Evolutionary conservation across 1,140 invertebrate species (phyloP).

Genomic region (Drosophila ananassae): DNA sequence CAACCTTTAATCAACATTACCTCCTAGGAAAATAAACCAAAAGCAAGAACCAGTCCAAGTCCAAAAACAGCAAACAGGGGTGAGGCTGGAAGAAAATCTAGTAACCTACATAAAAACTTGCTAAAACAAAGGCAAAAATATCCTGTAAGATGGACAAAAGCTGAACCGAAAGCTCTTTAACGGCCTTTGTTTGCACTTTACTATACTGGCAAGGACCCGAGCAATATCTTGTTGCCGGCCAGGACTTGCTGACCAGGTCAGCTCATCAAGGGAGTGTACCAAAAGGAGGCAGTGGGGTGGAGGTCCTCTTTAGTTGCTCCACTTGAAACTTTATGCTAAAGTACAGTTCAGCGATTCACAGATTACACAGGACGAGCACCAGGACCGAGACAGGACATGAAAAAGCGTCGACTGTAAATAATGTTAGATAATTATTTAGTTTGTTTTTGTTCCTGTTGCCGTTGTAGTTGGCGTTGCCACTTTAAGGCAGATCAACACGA

Average conservation of each 20-base stretch:
- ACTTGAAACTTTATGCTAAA: constrained; percentile 79
- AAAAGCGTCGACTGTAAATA: constrained; percentile 78
- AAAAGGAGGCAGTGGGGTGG: not conserved
- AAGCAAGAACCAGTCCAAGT: not conserved
- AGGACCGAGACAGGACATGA: constrained; percentile 20
- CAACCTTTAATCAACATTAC: constrained; percentile 62
- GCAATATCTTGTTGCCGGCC: constrained; percentile 44
- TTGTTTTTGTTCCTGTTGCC: constrained; percentile 22
- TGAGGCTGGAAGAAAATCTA: not conserved
- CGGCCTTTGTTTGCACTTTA: constrained; percentile 66
- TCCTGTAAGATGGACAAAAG: constrained; percentile 62
- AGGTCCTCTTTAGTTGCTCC: constrained; percentile 25
- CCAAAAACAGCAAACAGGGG: constrained; percentile 29
- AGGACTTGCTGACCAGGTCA: constrained; percentile 57
- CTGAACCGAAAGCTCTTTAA: constrained; percentile 49
- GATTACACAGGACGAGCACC: constrained; percentile 48
- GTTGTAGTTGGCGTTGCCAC: constrained; percentile 24
- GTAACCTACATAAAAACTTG: constrained; percentile 53
- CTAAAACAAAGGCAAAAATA: constrained; percentile 34
- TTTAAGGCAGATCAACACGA: constrained; percentile 63
- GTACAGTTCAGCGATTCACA: constrained; percentile 77
- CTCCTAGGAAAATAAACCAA: constrained; percentile 34
- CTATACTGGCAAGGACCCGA: constrained; percentile 39
- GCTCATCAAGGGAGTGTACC: constrained; percentile 27
- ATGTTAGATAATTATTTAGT: constrained; percentile 81